phyloP scores from a whole-genome alignment of 2,113 vertebrate genomes.

The Sturnira hondurensis region DNA sequence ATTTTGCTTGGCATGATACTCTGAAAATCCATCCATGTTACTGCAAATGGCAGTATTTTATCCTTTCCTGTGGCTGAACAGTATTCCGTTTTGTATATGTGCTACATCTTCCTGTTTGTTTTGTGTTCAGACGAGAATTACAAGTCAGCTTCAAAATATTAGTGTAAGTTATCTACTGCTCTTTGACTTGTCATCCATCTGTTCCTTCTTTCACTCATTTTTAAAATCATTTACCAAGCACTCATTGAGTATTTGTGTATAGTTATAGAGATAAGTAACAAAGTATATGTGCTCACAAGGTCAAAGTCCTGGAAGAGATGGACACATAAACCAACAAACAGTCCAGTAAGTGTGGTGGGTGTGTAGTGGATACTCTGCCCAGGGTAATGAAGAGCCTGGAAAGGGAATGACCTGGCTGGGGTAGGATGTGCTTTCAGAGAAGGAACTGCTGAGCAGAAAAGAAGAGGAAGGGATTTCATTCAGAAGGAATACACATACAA shows the following conservation, averaged over 20 bases:
- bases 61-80: background rate
- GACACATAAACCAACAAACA: background rate
- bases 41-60: background rate
- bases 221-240: background rate
- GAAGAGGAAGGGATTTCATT: background rate
- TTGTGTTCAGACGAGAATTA: background rate
- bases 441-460: background rate
- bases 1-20: background rate
- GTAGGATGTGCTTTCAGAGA: background rate
- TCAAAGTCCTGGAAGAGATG: constrained; percentile 26
- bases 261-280: background rate
- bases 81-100: background rate
- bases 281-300: background rate
- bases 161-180: background rate
- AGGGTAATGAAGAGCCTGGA: background rate
- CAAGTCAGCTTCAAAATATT: background rate
- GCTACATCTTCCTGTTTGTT: background rate
- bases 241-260: background rate
- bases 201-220: background rate
- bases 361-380: background rate
- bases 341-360: background rate
- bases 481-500: background rate
- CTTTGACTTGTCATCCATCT: background rate
- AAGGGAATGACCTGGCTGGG: background rate
- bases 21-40: background rate